Base-by-base conservation (phyloP, 1,140 invertebrate species). In the Sesamia nonagrioides region DNA sequence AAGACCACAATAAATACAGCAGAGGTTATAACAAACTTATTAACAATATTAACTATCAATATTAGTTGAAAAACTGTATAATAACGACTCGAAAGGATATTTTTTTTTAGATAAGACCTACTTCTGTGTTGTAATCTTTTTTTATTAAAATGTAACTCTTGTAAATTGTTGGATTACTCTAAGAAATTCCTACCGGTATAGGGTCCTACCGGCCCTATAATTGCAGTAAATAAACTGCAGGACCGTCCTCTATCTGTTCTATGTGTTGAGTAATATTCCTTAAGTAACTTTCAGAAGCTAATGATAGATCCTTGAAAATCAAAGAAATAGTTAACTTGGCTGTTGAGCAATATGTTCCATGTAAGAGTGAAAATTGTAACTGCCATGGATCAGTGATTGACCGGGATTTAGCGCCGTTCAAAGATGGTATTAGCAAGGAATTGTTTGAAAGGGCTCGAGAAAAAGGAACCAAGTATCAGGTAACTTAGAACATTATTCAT, bases 401-500 rank as follows among this genome's bases (percentile, higher is more conserved):
- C 18, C 92, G 96, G 17, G 98, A 99, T 90, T 94, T 99, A 42
- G 90, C 92, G 79, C 91, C 96, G 18, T 99, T 98, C 91, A 95
- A 96, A 86, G 89, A 94, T 83, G 95, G 96, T 85, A 98, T 99
- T 69, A 96, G 94, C 2, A 95, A 96, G 85, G 91, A 96, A 82
- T 94, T 96, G 87, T 96, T 98, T 82, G 92, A 96, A 54, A 86
- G 88, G 56, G 96, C 96, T 48, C 95, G 93, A 76, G 85, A 92
- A 40, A 97, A 96, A 86, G 97, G 97, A 50, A 97, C 97, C 21
- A 96, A 97, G 79, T 99, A 99, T 94, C 98, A 99, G 95, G 92
- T 92, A 83, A 80, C n/a, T 69, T 63, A 52, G 37, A 17, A 40
- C 15, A 33, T 37, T 54, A 7, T 40, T 40, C 7, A 5, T 40